phyloP scores from a whole-genome alignment of 2,888 invertebrate genomes.

The Chrysotoxum bicinctum region DNA sequence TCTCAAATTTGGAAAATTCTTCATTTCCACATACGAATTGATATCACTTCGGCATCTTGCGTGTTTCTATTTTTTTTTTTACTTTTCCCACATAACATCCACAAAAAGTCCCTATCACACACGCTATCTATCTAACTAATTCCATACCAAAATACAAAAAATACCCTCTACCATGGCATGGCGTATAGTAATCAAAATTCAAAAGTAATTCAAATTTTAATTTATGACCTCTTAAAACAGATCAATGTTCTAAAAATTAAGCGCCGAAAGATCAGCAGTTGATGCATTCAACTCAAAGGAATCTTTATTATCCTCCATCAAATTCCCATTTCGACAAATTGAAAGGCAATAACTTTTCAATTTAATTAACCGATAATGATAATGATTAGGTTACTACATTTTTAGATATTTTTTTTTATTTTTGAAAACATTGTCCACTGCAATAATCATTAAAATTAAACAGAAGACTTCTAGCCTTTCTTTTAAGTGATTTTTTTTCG shows the following conservation, averaged over 20 bases:
- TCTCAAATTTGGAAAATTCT: not conserved
- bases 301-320: slow-evolving; percentile 55
- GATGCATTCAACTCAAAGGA: slow-evolving; percentile 5
- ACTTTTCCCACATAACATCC: not conserved
- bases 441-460: slow-evolving; percentile 49
- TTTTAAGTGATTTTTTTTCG: not conserved
- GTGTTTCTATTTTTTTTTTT: not conserved
- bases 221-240: slow-evolving; percentile 19
- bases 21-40: not conserved
- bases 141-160: not conserved
- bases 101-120: not conserved
- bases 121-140: not conserved
- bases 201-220: slow-evolving; percentile 18
- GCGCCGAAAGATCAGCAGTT: slow-evolving; percentile 24
- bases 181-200: slow-evolving; percentile 6
- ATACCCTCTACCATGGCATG: not conserved
- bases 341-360: slow-evolving; percentile 60
- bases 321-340: slow-evolving; percentile 61
- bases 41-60: not conserved
- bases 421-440: slow-evolving; percentile 48
- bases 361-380: slow-evolving; percentile 56
- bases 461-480: slow-evolving; percentile 7
- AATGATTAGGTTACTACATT: slow-evolving; percentile 7
- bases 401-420: not conserved
- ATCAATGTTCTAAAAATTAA: slow-evolving; percentile 1